Evolutionary conservation across 2,888 invertebrate species (phyloP), one percentile per base, ranked within the genome.

Genomic region (Ctenicera cuprea): DNA sequence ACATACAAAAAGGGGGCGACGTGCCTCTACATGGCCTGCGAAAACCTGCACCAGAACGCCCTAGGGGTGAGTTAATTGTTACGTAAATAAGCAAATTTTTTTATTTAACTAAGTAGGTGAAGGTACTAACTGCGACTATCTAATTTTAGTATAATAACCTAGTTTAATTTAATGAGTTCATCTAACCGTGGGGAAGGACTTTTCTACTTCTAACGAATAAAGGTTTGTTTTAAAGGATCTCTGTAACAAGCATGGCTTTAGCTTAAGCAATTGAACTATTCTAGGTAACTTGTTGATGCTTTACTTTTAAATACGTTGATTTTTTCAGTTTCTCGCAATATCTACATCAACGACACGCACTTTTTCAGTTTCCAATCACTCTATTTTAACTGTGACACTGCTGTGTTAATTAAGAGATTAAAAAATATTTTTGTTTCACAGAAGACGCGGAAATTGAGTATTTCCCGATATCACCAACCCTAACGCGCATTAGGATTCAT

Each of bases 1-100:
- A 92, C 77, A 92, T 98, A 70, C 98, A 98, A 85, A 94, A 94
- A 72, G 98, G 98, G 0, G 98, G 97, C 0, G 98, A 98, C 87
- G 96, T 98, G 1, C 98, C 98, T 0, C 89, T 97, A 9, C 92
- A 95, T 83, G 98, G 98, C 48, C 92, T 98, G 84, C 91, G 97
- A 52, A 97, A 97, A 83, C 93, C 93, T 16, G 96, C 95, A 14
- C 98, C 98, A 26, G 94, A 94, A 85, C 91, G 92, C 84, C 93
- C 93, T 20, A 94, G 92, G 91, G 94, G 94, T 94, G 87, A 86
- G 89, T 83, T 7, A 3, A 16, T 33, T 5, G 18, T 38, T 26
- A 9, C 20, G 20, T n/a, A n/a, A 54, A 54, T 5, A 38, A 12
- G 14, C n/a, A 20, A 48, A 14, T 48, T 20, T 18, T 16, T n/a